Conservation (phyloP, 2,888 invertebrate species). For the Leptopilina drosophilae region DNA sequence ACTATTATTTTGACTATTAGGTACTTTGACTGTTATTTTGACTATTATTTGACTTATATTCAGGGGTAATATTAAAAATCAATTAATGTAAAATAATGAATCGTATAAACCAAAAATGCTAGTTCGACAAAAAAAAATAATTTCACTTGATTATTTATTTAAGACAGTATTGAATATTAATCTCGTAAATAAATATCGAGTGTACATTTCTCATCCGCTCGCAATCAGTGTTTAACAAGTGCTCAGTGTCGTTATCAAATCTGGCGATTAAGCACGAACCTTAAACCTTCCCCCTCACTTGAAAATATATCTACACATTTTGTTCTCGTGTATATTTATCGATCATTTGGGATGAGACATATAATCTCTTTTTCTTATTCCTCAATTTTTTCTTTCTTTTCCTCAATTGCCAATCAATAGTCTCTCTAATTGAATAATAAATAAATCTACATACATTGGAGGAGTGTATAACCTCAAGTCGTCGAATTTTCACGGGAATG, state of each 20-base stretch:
- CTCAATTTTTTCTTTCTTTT: too few relatives aligned
- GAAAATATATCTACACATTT: not conserved
- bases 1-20: too few relatives aligned
- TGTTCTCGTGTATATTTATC: too few relatives aligned
- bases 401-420: too few relatives aligned
- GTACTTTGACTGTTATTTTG: too few relatives aligned
- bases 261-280: slow-evolving; percentile 9
- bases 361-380: too few relatives aligned
- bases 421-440: slow-evolving; percentile 16
- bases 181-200: not conserved
- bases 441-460: not conserved
- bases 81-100: too few relatives aligned
- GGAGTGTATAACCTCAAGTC: not conserved
- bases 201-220: not conserved
- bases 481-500: not conserved
- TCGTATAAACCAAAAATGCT: too few relatives aligned
- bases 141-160: not conserved
- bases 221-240: slow-evolving; percentile 3
- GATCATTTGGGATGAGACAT: too few relatives aligned
- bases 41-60: too few relatives aligned
- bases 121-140: too few relatives aligned
- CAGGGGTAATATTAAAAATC: too few relatives aligned
- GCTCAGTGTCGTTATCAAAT: slow-evolving; percentile 12
- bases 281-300: not conserved
- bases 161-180: not conserved